phyloP scores from a whole-genome alignment of 2,113 vertebrate genomes.

The Ciconia boyciana region DNA sequence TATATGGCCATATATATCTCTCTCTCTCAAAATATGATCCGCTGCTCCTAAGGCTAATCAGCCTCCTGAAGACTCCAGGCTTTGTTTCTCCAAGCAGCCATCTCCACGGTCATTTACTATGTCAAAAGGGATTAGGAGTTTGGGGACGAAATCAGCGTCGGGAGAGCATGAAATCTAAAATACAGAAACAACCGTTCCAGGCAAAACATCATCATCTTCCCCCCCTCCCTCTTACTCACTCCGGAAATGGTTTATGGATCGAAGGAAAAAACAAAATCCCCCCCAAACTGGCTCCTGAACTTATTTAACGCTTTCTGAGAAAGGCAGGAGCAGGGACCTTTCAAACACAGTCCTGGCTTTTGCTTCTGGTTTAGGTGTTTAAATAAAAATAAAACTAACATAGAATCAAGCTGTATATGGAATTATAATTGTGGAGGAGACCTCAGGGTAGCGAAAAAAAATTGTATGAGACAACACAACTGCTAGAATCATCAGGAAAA shows the following conservation, averaged over 20 bases:
- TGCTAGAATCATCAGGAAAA: background rate
- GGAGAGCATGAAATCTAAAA: conserved; percentile 9
- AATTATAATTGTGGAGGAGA: background rate
- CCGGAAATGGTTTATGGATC: background rate
- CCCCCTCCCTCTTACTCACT: background rate
- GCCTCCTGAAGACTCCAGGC: background rate
- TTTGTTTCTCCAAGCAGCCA: background rate
- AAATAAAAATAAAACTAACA: background rate
- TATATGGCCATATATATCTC: background rate
- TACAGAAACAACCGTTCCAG: background rate
- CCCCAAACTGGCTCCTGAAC: background rate
- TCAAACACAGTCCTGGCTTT: background rate
- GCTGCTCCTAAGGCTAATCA: background rate
- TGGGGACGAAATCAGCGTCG: background rate
- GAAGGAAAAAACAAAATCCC: background rate
- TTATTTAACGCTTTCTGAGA: background rate
- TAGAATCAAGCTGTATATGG: background rate
- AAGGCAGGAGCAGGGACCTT: background rate
- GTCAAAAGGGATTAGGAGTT: conserved; percentile 11
- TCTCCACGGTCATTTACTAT: background rate
- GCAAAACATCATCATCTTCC: background rate
- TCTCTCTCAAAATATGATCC: background rate
- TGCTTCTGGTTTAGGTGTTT: background rate
- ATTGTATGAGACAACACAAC: background rate
- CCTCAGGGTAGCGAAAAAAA: background rate